phyloP scores from a whole-genome alignment of 2,113 vertebrate species.

The Phalacrocorax brasilianus region DNA sequence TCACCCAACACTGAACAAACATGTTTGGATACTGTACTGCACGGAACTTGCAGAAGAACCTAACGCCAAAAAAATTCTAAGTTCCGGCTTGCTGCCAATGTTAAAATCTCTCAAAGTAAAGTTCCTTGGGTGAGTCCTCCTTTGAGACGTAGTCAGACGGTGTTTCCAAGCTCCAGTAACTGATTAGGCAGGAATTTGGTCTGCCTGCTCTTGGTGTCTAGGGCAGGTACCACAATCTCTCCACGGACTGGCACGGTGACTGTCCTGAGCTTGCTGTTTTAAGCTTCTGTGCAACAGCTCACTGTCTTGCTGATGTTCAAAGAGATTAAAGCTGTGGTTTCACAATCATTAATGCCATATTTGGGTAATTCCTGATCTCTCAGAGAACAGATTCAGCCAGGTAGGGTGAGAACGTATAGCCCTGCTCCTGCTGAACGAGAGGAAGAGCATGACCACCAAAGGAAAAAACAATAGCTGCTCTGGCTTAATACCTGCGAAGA shows the following conservation, averaged over 20 bases:
- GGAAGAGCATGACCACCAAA: neutral
- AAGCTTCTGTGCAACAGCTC: neutral
- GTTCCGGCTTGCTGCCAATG: neutral
- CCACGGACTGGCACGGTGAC: neutral
- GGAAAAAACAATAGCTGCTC: neutral
- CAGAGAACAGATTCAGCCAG: neutral
- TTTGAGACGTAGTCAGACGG: neutral
- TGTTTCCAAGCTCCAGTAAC: neutral
- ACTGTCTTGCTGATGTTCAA: neutral
- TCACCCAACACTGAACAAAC: neutral
- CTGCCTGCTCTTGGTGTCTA: neutral
- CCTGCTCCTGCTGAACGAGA: neutral
- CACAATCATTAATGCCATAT: neutral
- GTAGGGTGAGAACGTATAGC: neutral
- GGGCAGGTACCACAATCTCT: neutral
- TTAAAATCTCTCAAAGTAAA: neutral
- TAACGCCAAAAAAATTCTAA: neutral
- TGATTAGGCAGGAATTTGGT: neutral
- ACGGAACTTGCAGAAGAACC: neutral
- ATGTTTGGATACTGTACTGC: neutral
- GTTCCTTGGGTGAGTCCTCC: neutral
- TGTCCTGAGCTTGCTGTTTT: neutral
- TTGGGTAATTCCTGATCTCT: neutral
- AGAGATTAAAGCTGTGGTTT: conserved; percentile 1
- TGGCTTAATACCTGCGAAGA: neutral